Base-by-base conservation (phyloP, 2,797 vertebrate genomes). In the Darevskia nairensis region DNA sequence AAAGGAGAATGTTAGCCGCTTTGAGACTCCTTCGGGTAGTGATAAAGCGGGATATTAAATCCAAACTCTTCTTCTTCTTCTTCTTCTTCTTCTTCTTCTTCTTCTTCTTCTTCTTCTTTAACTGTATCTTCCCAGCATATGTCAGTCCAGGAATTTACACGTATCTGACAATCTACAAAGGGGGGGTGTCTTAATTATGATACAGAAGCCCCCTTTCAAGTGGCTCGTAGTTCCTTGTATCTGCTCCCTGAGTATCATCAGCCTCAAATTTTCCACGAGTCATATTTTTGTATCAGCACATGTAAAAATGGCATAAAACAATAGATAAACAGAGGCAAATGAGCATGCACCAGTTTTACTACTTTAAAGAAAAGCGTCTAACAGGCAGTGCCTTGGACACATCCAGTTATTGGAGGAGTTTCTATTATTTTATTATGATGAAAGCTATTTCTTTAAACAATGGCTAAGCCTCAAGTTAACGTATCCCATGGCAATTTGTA, bases 381-480 rank as follows among this genome's bases (percentile, higher is more conserved):
- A 21, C 44, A 6, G 32, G 11, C n/a, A 3, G 46, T 41, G 10
- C 35, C 77, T 17, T 23, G 27, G 66, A 80, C 13, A 3, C 35
- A 27, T 61, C 86, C 1, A 50, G 78, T 61, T 0, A 9, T 46
- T 29, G 8, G 91, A 91, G 89, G 92, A n/a, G 21, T 32, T 90
- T 88, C 82, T 88, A 0, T 0, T 50, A 85, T 41, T 72, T 92
- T 85, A 87, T 82, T 87, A 21, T 32, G 29, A 35, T 3, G 59
- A 64, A 64, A 61, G 71, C 41, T 90, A 86, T 86, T 89, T 75
- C 90, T 93, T 91, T 80, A 93, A 92, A 94, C 93, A 93, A 90
- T 92, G 89, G 69, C 89, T 32, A 19, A 61, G 59, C 59, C 59
- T 61, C 7, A 68, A 93, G 89, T 92, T 90, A 91, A 87, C 80